Base-by-base conservation (phyloP, 2,797 vertebrate genomes). In the Betta splendens region DNA sequence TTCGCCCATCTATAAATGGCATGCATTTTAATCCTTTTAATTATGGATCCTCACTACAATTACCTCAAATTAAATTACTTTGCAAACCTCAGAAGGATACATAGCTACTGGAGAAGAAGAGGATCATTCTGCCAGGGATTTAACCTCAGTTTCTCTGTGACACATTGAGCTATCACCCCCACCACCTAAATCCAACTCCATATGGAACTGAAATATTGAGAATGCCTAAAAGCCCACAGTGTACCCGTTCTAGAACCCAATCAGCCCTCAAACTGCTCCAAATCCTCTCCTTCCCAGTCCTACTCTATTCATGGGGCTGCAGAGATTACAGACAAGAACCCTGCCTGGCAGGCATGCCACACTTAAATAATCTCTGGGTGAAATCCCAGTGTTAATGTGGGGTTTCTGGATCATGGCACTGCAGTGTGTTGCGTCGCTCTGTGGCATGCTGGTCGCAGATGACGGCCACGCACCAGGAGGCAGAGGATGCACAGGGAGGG, bases 31-130 rank as follows among this genome's bases (percentile, higher is more conserved):
- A 92, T 91, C 89, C 84, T 85, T 92, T 92, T 91, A 92, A 92
- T 92, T 92, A 93, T 86, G 84, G 84, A 87, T 90, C 85, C 82
- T 81, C 51, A 52, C 85, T 85, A 90, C 89, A 93, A 92, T 93
- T 91, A 92, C 86, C 85, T 91, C 89, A 90, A 91, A 92, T 90
- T 91, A 91, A 93, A 93, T 93, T 92, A 91, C 88, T 90, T 84
- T 84, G 85, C 88, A 93, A 92, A 89, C 89, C 90, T 92, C 91
- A 70, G 89, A 91, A 91, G 91, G 89, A 92, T 92, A 90, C 85
- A 81, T 84, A 65, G 87, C 79, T 62, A 72, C 74, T 71, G 62
- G 77, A 82, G 83, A 84, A 77, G 72, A 85, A 79, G 73, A 80
- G 83, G 79, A 83, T 86, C 78, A 87, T 76, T 80, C 72, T 89